These are phyloP conservation scores for Cheilosia grossa DNA, from an alignment of 2,888 invertebrate genomes.

Conservation along the genomic window DNA sequence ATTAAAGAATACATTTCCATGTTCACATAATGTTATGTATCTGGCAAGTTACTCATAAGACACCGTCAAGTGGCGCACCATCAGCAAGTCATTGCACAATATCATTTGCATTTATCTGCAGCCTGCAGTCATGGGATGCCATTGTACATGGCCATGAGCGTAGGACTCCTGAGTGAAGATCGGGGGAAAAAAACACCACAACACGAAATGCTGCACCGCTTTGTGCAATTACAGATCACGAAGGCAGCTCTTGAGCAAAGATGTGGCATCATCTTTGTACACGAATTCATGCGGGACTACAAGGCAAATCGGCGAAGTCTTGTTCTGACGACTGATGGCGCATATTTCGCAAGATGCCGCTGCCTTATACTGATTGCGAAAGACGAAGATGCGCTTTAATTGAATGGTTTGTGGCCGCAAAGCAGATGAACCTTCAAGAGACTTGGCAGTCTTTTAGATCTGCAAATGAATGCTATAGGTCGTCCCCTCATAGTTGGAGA, in stretches of 20 bases:
- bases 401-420: slow-evolving; percentile 1
- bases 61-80: slow-evolving; percentile 5
- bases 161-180: slow-evolving; percentile 18
- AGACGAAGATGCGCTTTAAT: slow-evolving; percentile 44
- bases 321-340: slow-evolving; percentile 13
- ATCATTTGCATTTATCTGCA: slow-evolving; percentile 55
- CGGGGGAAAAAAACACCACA: neutral
- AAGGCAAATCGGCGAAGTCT: slow-evolving; percentile 25
- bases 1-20: slow-evolving; percentile 37
- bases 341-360: slow-evolving; percentile 30
- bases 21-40: neutral
- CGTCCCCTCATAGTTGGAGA: too few relatives aligned
- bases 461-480: too few relatives aligned
- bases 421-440: too few relatives aligned
- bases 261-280: slow-evolving; percentile 11
- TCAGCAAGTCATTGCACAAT: slow-evolving; percentile 34
- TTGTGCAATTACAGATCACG: slow-evolving; percentile 64
- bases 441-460: too few relatives aligned
- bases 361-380: slow-evolving; percentile 26
- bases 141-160: slow-evolving; percentile 40
- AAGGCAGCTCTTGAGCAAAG: slow-evolving; percentile 8
- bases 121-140: slow-evolving; percentile 50
- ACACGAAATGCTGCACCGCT: slow-evolving; percentile 38
- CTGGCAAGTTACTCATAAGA: slow-evolving; percentile 23
- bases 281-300: slow-evolving; percentile 13